Evolutionary conservation across 2,888 invertebrate species (phyloP), one percentile per base, ranked within the genome.

Genomic region (Zygogramma bicolorata): DNA sequence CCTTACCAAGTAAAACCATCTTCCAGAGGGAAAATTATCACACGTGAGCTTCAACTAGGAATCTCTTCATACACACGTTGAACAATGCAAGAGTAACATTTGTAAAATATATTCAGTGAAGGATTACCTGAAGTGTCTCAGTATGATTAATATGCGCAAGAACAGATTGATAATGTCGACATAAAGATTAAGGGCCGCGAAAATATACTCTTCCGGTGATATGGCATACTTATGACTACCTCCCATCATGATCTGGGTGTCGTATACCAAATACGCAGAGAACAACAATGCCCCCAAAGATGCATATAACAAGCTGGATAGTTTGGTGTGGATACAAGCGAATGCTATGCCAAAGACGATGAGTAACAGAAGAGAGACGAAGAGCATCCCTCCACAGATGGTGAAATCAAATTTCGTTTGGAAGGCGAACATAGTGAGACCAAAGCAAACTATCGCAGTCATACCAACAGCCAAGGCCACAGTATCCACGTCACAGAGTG

Each of bases 101-200:
- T 34, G 1, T 34, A 1, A 34, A 13, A 13, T 13, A 13, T 38
- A 38, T 13, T 7, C 5, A 31, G 7, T n/a, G n/a, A n/a, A 38
- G 38, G 10, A 0, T 38, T 38, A 38, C 71, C 88, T 84, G 3
- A 88, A 81, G 38, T 88, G 88, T 0, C 93, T 92, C 79, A 95
- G 91, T 73, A 96, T 93, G 7, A 92, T 90, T 70, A 97, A 90
- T 80, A 97, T 94, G 87, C 95, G 95, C 80, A 96, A 86, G 90
- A 97, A 97, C 80, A 97, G 94, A 85, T 97, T 95, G 81, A 97
- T 89, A 76, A 97, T 92, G 85, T 97, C 97, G 80, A 97, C 87
- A 82, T 97, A 97, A 0, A 97, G 89, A 86, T 94, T 97, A 62
- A 97, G 90, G 0, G 97, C 95, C 0, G 97, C 97, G 85, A 97